Conservation (phyloP, 2,113 vertebrate species). For the Sitta europaea region DNA sequence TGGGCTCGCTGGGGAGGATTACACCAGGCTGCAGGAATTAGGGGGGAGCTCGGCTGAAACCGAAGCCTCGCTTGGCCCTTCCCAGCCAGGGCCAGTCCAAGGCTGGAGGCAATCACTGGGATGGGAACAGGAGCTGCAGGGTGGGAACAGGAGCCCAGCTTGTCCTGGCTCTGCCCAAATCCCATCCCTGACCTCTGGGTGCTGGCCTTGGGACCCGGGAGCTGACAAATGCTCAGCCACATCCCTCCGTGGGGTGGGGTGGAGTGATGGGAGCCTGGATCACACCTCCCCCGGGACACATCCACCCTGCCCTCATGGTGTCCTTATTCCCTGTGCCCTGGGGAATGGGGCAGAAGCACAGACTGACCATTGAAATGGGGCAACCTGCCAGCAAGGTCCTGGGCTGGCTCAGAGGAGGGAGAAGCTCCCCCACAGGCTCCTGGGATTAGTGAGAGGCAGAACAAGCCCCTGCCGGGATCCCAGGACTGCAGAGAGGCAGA, state of each 20-base stretch:
- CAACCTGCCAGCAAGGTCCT: fast-evolving
- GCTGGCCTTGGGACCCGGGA: fast-evolving
- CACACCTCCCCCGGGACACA: fast-evolving
- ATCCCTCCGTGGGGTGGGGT: fast-evolving
- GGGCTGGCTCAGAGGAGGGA: neutral
- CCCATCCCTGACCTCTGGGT: fast-evolving
- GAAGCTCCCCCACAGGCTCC: fast-evolving
- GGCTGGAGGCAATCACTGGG: neutral
- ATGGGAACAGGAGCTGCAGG: neutral
- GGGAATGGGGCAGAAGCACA: neutral
- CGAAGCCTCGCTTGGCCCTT: neutral
- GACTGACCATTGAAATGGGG: neutral
- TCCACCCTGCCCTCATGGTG: fast-evolving
- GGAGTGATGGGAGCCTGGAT: fast-evolving
- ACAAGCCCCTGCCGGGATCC: neutral
- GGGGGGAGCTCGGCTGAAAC: neutral
- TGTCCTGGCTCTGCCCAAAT: neutral
- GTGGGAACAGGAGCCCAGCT: neutral
- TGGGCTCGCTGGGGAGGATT: conserved; percentile 27
- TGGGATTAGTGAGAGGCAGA: neutral
- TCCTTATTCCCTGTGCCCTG: fast-evolving
- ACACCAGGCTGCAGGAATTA: conserved; percentile 63
- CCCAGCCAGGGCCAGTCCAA: neutral
- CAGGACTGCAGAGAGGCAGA: neutral
- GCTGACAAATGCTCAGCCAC: neutral